These are phyloP conservation scores for Philaethria dido DNA, from an alignment of 2,888 invertebrate species.

Conservation along the genomic window DNA sequence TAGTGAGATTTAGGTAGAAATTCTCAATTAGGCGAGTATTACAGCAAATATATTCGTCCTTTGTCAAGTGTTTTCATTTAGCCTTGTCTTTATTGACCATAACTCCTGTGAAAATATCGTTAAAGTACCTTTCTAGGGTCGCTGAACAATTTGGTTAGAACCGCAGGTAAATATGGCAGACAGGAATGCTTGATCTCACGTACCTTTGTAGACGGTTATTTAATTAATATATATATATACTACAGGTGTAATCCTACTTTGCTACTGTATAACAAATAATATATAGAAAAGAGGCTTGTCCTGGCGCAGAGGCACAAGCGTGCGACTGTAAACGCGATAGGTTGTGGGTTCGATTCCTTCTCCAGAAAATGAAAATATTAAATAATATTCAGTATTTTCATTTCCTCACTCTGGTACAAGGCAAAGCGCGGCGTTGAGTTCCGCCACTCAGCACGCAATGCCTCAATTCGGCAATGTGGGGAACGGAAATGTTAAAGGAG, in stretches of 20 bases:
- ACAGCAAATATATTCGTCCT: constrained; percentile 1
- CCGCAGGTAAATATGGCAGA: constrained; percentile 16
- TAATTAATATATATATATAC: constrained; percentile 18
- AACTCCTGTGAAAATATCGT: constrained; percentile 27
- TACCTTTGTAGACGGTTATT: constrained; percentile 24
- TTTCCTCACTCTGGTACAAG: too few species aligned
- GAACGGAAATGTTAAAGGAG: too few species aligned
- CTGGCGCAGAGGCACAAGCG: too few species aligned
- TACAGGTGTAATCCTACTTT: neutral
- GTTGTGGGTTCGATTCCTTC: too few species aligned
- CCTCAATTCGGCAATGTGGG: too few species aligned
- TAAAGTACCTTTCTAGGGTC: constrained; percentile 22
- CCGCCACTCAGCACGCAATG: too few species aligned
- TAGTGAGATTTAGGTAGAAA: constrained; percentile 10
- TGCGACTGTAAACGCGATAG: too few species aligned
- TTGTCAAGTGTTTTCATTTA: constrained; percentile 18
- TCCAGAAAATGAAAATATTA: too few species aligned
- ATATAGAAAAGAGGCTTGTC: too few species aligned
- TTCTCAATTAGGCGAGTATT: constrained; percentile 9
- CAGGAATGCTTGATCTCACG: constrained; percentile 23
- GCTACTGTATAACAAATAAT: neutral
- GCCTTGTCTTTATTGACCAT: constrained; percentile 21
- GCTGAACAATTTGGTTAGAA: constrained; percentile 15
- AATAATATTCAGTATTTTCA: too few species aligned
- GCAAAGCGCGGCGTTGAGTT: too few species aligned